A percentile compares a stretch with the other conserved stretches of the same genome.
Conservation (phyloP, 2,113 vertebrate genomes). For the Ailurus styani region DNA sequence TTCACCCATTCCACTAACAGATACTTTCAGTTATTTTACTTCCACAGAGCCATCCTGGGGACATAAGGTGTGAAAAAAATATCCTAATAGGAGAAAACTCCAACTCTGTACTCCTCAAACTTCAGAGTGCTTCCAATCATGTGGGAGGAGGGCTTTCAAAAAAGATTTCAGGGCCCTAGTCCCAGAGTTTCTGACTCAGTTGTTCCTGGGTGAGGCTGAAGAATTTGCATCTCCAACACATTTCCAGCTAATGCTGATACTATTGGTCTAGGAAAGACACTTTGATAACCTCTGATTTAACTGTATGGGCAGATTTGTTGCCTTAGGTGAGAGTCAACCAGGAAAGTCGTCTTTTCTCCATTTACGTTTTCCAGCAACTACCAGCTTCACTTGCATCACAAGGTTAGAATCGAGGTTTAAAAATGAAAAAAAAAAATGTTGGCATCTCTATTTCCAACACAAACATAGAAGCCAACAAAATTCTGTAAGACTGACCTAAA, state of each 20-base stretch:
- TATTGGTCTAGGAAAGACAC: too few relatives aligned
- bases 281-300: not conserved
- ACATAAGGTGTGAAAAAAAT: slow-evolving; percentile 34
- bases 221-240: not conserved
- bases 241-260: not conserved
- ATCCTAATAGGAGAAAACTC: slow-evolving; percentile 1
- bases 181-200: not conserved
- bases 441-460: not conserved
- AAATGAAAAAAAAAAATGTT: slow-evolving; percentile 22
- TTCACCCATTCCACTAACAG: not conserved
- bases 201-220: not conserved
- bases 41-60: slow-evolving; percentile 7
- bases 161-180: not conserved
- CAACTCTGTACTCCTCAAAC: not conserved
- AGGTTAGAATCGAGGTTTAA: slow-evolving; percentile 49
- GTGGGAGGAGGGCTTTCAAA: not conserved
- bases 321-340: not conserved
- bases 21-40: slow-evolving; percentile 5
- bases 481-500: not conserved
- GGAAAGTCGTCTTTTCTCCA: slow-evolving; percentile 18
- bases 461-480: not conserved
- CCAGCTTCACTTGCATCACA: slow-evolving; percentile 31
- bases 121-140: not conserved
- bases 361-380: not conserved
- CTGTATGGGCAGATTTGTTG: not conserved